Conservation (phyloP, 1,140 invertebrate genomes). For the Drosophila dunni region DNA sequence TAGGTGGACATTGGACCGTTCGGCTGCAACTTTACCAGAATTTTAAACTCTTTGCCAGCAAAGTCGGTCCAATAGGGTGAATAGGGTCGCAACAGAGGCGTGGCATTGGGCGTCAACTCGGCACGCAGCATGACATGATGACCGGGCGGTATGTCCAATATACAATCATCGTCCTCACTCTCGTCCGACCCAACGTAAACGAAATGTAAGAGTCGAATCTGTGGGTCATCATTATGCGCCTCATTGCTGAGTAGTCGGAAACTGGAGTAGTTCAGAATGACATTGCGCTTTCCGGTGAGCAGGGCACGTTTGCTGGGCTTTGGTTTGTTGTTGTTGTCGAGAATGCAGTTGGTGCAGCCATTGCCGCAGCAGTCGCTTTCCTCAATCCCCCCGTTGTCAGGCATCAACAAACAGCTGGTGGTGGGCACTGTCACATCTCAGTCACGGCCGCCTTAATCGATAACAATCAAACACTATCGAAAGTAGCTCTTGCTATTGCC, state of each 20-base stretch:
- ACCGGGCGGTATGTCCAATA: slow-evolving; percentile 72
- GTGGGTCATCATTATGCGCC: slow-evolving; percentile 12
- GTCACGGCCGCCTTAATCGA: not conserved
- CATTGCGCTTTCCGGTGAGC: slow-evolving; percentile 62
- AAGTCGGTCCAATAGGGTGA: slow-evolving; percentile 77
- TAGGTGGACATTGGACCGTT: slow-evolving; percentile 67
- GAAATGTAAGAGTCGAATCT: slow-evolving; percentile 67
- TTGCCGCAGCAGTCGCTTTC: slow-evolving; percentile 77
- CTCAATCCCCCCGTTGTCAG: slow-evolving; percentile 21
- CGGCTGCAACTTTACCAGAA: slow-evolving; percentile 70
- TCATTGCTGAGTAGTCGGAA: slow-evolving; percentile 55
- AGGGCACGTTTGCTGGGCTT: slow-evolving; percentile 46
- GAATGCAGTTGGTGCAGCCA: slow-evolving; percentile 81
- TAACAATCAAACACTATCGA: not conserved
- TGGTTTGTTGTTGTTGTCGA: slow-evolving; percentile 65
- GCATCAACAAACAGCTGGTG: slow-evolving; percentile 11
- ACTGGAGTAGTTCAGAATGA: slow-evolving; percentile 55
- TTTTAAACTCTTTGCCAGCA: slow-evolving; percentile 63
- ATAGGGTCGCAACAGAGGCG: slow-evolving; percentile 63
- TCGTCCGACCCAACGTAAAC: not conserved
- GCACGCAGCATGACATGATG: slow-evolving; percentile 77
- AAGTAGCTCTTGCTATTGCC: too few species aligned
- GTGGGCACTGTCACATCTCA: slow-evolving; percentile 1
- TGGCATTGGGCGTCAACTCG: slow-evolving; percentile 1
- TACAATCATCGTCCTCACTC: slow-evolving; percentile 17